Base-by-base conservation (phyloP, 2,113 vertebrate species). In the Phasianus colchicus region DNA sequence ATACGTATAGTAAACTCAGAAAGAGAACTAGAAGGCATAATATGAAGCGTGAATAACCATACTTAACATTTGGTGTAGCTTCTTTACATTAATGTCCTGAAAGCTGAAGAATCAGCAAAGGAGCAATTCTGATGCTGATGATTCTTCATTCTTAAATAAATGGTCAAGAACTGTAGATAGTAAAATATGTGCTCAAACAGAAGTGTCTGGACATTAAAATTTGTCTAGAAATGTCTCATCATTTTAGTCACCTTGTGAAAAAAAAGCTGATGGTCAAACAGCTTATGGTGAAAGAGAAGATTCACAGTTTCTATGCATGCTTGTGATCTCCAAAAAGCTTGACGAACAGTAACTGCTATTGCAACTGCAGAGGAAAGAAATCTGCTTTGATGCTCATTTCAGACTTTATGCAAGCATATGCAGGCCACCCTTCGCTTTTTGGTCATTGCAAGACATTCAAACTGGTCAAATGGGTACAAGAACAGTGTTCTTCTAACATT, bases 331-430 rank as follows among this genome's bases (percentile, higher is more conserved):
- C 71, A 22, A 40, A 30, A 77, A 77, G 36, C 25, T 16, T 52
- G 25, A 52, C 50, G 10, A 15, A 52, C 25, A 10, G 32, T 17
- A 45, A 22, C 5, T 78, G 25, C 29, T 66, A 57, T 6, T 58
- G 65, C 19, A 78, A 30, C 42, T 63, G 50, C 50, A 52, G 50
- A 52, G 19, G 77, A 64, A 93, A 84, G 84, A 72, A 52, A 54
- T 47, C 81, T 89, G 69, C n/a, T 92, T 86, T 88, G 75, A 88
- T 66, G 72, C 7, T 65, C 19, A 70, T 32, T 95, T 92, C 65
- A 69, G 38, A 81, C 83, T 57, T 90, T 73, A 87, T 7, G 13
- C 36, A 81, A 45, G 45, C 13, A 91, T 50, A 47, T 27, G 60
- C 93, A 86, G 93, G 70, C 47, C 40, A 17, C 67, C 67, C 74